Evolutionary conservation across 2,888 invertebrate species (phyloP), one percentile per base, ranked within the genome.

Genomic region (Brachylomia viminalis): DNA sequence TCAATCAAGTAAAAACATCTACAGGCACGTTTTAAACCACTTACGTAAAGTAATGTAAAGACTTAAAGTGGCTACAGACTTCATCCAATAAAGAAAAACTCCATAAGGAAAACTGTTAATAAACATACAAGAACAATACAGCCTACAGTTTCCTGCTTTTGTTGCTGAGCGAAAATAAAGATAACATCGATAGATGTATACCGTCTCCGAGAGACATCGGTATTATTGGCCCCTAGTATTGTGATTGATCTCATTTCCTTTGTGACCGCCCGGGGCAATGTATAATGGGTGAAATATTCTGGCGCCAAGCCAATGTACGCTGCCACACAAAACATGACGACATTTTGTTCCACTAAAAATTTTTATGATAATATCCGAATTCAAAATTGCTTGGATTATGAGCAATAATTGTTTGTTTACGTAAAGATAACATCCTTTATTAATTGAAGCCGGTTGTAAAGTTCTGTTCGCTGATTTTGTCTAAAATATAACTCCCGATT

Each of bases 211-310:
- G 77, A 87, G 84, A 82, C 83, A 86, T 82, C 72, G 75, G 77
- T 79, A 86, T 87, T 86, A 85, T 88, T 84, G 85, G 83, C 81
- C 85, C 77, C 79, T 76, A 83, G 82, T 85, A 86, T 86, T 87
- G 89, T 93, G 93, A 94, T 94, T 93, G 93, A 94, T 94, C 94
- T 93, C 91, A 92, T 92, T 93, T 92, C 91, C 92, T 93, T 92
- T 92, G 92, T 92, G 90, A 92, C 91, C 91, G 90, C 89, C 89
- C 89, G 91, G 89, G 89, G 89, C 90, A 89, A 90, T 90, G 91
- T 91, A 92, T 92, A 93, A 88, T 93, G 92, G 92, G 89, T 92
- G 91, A 93, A 94, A 94, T 93, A 92, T 90, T 92, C 91, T 95
- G 95, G 95, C 95, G 78, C 76, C 67, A 79, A 78, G 94, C 95